Evolutionary conservation across 2,113 vertebrate species (phyloP).

Genomic region (Eretmochelys imbricata): DNA sequence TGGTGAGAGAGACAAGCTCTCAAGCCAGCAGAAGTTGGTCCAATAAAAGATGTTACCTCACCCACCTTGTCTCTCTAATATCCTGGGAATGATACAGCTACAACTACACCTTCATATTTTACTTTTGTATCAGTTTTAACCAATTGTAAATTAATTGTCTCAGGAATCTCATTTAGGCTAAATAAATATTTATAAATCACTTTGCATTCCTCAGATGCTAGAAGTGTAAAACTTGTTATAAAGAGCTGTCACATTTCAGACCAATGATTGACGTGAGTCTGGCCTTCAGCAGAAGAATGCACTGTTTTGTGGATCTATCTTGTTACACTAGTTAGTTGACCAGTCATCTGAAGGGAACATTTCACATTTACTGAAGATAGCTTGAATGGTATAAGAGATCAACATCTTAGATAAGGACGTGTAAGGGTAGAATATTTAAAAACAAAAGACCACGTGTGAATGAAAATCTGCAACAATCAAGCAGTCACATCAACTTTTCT

Average conservation of each 20-base stretch:
- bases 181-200: neutral
- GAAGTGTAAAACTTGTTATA: neutral
- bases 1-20: neutral
- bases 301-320: neutral
- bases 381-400: neutral
- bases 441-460: neutral
- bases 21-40: neutral
- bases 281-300: neutral
- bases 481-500: neutral
- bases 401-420: neutral
- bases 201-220: neutral
- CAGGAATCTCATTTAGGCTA: neutral
- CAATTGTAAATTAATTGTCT: neutral
- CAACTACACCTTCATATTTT: neutral
- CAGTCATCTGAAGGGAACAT: neutral
- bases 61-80: neutral
- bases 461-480: neutral
- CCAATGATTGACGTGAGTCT: accelerated
- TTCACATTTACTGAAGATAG: neutral
- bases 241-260: neutral
- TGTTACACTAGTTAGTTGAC: neutral
- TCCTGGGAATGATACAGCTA: neutral
- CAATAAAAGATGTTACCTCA: neutral
- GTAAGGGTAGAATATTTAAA: neutral
- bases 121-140: neutral